Conservation (phyloP, 2,888 invertebrate species). For the Chydorus sphaericus region DNA sequence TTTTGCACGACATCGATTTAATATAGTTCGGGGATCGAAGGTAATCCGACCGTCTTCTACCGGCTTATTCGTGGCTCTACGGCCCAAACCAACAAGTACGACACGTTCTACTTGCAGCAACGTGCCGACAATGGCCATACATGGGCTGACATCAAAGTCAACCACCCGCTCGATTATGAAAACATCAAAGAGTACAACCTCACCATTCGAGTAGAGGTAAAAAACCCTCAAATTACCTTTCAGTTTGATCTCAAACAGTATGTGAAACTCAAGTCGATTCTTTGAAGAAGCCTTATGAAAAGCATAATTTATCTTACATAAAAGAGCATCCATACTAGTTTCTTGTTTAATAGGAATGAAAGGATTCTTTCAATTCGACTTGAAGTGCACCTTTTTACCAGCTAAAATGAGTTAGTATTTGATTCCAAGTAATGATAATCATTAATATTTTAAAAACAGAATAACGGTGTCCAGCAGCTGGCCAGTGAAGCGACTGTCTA, state of each 20-base stretch:
- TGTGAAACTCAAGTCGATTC: too few species aligned
- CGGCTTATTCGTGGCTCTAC: constrained; percentile 89
- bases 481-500: constrained; percentile 87
- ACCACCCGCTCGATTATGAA: constrained; percentile 88
- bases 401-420: not conserved
- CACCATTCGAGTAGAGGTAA: constrained; percentile 88
- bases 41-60: constrained; percentile 91
- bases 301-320: too few species aligned
- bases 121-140: constrained; percentile 80
- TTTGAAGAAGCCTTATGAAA: too few species aligned
- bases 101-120: constrained; percentile 90
- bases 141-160: constrained; percentile 83
- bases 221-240: too few species aligned
- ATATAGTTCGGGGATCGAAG: constrained; percentile 90
- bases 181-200: constrained; percentile 89
- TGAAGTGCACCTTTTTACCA: not conserved
- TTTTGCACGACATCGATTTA: too few species aligned
- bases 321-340: too few species aligned
- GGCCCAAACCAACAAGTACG: constrained; percentile 87
- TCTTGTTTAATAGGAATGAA: too few species aligned
- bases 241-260: too few species aligned
- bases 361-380: too few species aligned
- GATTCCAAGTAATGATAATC: not conserved
- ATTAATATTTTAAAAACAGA: constrained; percentile 37
- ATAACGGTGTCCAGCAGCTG: constrained; percentile 87